Conservation (phyloP, 2,797 vertebrate genomes). For the Falco rusticolus region DNA sequence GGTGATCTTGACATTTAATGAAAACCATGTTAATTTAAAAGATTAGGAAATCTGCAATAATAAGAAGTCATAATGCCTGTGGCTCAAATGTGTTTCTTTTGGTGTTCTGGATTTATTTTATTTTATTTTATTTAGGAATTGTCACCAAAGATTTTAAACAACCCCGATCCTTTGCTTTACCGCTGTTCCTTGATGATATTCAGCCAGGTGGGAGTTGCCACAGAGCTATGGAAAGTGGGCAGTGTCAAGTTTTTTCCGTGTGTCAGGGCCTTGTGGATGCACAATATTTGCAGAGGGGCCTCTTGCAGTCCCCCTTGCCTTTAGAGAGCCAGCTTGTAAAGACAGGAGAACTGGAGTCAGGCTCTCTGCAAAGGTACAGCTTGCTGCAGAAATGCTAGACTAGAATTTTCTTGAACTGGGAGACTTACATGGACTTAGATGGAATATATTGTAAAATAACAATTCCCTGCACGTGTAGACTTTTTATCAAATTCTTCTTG, state of each 20-base stretch:
- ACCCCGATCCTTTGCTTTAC: neutral
- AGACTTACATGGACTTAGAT: neutral
- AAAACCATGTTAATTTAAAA: conserved; percentile 54
- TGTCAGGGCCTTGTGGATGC: neutral
- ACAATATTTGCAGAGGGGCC: neutral
- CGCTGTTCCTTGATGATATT: neutral
- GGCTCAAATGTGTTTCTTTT: neutral
- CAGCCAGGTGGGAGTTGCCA: neutral
- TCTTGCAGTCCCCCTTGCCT: neutral
- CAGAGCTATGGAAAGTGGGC: neutral
- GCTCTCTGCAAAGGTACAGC: neutral
- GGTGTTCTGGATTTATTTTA: neutral
- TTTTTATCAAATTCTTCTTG: neutral
- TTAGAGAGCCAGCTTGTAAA: neutral
- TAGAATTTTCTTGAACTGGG: neutral
- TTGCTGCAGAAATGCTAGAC: neutral
- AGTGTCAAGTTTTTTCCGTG: neutral
- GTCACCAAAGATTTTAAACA: conserved; percentile 37
- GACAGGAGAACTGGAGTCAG: neutral
- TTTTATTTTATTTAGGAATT: neutral
- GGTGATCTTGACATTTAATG: conserved; percentile 30
- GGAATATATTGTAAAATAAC: neutral
- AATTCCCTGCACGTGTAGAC: neutral
- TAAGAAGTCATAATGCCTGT: conserved; percentile 6
- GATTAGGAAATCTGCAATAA: conserved; percentile 56